Percentiles rank a stretch among this genome's conserved stretches.
Evolutionary conservation across 2,797 vertebrate genomes (phyloP).

Genomic region (Distichodus sexfasciatus): DNA sequence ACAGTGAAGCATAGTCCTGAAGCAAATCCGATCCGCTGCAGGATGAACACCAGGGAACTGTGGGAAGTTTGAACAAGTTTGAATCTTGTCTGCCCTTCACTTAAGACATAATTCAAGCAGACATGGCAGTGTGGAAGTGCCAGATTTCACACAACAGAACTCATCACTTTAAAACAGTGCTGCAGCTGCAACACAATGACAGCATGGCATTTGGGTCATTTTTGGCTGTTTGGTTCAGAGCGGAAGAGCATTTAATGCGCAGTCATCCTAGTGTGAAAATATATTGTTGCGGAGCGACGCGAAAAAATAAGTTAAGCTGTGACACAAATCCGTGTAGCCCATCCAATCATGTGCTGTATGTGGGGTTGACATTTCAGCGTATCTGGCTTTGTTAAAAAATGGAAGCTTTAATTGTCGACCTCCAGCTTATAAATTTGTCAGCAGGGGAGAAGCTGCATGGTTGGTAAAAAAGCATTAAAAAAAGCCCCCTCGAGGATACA

Average conservation of each 20-base stretch:
- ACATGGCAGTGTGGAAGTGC: not conserved
- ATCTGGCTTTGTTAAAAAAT: too few species aligned
- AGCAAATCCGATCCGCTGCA: slow-evolving; percentile 18
- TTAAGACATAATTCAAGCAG: slow-evolving; percentile 10
- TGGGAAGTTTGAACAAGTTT: slow-evolving; percentile 13
- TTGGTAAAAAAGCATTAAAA: too few species aligned
- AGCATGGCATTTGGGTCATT: slow-evolving; percentile 7
- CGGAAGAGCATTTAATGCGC: not conserved
- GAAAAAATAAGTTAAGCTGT: not conserved
- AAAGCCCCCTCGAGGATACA: too few species aligned
- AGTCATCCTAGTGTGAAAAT: not conserved
- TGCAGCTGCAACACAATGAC: slow-evolving; percentile 14
- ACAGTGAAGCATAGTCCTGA: not conserved
- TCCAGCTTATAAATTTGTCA: too few species aligned
- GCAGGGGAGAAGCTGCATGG: too few species aligned
- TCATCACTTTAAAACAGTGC: slow-evolving; percentile 12
- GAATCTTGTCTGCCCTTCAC: slow-evolving; percentile 8
- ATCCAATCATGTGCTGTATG: too few species aligned
- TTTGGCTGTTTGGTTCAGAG: not conserved
- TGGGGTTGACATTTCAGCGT: too few species aligned
- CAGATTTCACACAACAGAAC: slow-evolving; percentile 12
- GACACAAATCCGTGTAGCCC: too few species aligned
- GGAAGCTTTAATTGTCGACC: too few species aligned
- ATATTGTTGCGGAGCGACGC: not conserved
- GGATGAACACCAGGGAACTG: not conserved